Evolutionary conservation across 1,140 invertebrate species (phyloP).

Genomic region (Wiebesia pumilae): DNA sequence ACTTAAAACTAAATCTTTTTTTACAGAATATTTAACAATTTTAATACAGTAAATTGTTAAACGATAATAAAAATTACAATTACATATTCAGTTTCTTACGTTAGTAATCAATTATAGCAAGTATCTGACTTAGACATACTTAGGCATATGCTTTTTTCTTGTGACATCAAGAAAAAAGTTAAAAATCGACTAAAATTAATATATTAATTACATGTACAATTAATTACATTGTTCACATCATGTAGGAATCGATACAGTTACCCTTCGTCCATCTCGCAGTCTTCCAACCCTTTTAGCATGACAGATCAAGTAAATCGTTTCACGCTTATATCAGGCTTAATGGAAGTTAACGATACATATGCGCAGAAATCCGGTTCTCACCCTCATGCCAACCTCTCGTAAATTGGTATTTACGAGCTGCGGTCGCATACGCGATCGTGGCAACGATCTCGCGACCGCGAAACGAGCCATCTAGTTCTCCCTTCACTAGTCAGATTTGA

Average conservation of each 20-base stretch:
- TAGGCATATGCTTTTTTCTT: too few species aligned
- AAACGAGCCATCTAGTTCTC: not conserved
- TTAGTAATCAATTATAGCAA: too few species aligned
- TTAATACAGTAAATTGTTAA: too few species aligned
- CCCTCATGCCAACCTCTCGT: not conserved
- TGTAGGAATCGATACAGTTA: too few species aligned
- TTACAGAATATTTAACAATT: too few species aligned
- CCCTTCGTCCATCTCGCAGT: not conserved
- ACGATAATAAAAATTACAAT: too few species aligned
- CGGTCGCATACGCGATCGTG: not conserved
- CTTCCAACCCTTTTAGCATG: not conserved
- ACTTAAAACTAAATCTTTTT: too few species aligned
- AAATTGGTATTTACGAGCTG: slow-evolving; percentile 50
- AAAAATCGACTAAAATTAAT: not conserved
- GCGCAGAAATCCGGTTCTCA: not conserved
- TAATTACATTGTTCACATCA: not conserved
- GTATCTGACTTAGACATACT: too few species aligned
- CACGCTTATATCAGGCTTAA: slow-evolving; percentile 7
- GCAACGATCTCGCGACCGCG: slow-evolving; percentile 18
- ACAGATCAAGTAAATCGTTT: not conserved
- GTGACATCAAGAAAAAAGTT: too few species aligned
- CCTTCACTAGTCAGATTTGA: slow-evolving; percentile 6
- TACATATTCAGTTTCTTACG: too few species aligned
- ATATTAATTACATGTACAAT: not conserved
- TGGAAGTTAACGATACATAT: slow-evolving; percentile 42